These are phyloP conservation scores for Lucinisca nassula DNA, from an alignment of 2,888 invertebrate species.

Conservation along the genomic window DNA sequence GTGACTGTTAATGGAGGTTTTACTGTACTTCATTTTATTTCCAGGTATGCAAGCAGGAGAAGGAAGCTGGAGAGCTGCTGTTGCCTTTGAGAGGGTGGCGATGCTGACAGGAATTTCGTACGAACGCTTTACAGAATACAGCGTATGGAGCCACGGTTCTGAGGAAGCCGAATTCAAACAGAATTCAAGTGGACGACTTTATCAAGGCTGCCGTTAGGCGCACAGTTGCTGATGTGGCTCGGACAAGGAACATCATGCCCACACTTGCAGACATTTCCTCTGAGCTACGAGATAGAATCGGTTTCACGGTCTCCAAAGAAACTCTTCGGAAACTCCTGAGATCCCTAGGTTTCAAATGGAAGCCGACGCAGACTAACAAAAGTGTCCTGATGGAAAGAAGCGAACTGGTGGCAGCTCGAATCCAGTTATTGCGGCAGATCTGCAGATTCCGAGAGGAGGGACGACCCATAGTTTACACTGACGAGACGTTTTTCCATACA, in stretches of 20 bases:
- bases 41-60: too few relatives aligned
- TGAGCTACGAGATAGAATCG: neutral
- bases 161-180: too few relatives aligned
- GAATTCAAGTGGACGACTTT: too few relatives aligned
- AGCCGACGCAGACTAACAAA: too few relatives aligned
- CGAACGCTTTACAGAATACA: too few relatives aligned
- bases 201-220: neutral
- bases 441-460: neutral
- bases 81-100: too few relatives aligned
- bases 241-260: neutral
- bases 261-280: neutral
- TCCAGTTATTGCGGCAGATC: neutral
- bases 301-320: neutral
- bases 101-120: too few relatives aligned
- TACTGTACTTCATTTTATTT: too few relatives aligned
- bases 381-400: conserved; percentile 22
- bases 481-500: conserved; percentile 19
- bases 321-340: neutral
- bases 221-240: neutral
- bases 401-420: neutral
- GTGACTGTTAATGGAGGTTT: too few relatives aligned
- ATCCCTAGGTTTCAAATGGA: too few relatives aligned
- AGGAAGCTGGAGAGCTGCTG: too few relatives aligned
- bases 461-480: conserved; percentile 18
- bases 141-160: too few relatives aligned